Base-by-base conservation (phyloP, 2,888 invertebrate genomes). In the Catocala sponsa region DNA sequence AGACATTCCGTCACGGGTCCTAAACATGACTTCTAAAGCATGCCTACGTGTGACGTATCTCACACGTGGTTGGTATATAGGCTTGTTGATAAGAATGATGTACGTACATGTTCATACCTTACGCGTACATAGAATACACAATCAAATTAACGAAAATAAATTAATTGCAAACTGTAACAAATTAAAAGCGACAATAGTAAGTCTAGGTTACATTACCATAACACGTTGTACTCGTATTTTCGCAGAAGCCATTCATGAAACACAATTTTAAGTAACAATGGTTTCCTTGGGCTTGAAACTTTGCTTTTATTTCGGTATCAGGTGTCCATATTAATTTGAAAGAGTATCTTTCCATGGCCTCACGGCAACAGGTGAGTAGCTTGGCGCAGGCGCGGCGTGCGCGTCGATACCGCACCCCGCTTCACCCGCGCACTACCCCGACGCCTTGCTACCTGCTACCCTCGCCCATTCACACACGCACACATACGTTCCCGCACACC, bases 311-410 rank as follows among this genome's bases (percentile, higher is more conserved):
- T 89, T 89, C 82, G 81, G 89, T 91, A 89, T 91, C 92, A 92
- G 90, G 89, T 92, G 90, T 90, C 90, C 81, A 85, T 85, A 87
- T 90, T 91, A 91, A 92, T 92, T 91, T 91, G 85, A 91, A 91
- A 90, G 89, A 90, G 92, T 92, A 92, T 89, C 85, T 92, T 93
- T 93, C 92, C 93, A 91, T 84, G 91, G 89, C 86, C 89, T 92
- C 82, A 85, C 90, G 89, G 93, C 94, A 94, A 94, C 94, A 94
- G 93, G 94, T 94, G 91, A 86, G 80, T 70, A 74, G 75, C 78
- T 80, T 82, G 77, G 89, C 92, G 92, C 92, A 91, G 81, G 92
- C 92, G 94, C 87, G 90, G 85, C 90, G 86, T 80, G 83, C 90
- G 86, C 89, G 92, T 92, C 94, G 89, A 92, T 92, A 91, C 91